Conservation (phyloP, 2,113 vertebrate species). For the Cryptomyrus ogoouensis region DNA sequence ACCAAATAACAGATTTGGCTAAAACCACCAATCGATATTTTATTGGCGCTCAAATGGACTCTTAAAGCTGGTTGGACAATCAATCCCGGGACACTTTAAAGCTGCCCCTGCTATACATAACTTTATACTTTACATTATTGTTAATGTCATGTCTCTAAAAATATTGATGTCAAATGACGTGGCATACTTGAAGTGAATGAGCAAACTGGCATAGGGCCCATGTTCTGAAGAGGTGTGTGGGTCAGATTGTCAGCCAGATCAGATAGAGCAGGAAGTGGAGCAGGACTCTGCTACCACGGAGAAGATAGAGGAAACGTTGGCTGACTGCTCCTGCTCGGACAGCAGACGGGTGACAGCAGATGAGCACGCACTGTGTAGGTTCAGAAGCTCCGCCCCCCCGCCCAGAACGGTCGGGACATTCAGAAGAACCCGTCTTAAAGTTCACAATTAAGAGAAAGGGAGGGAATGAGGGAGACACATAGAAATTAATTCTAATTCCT, state of each 20-base stretch:
- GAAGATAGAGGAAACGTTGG: neutral
- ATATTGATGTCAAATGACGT: neutral
- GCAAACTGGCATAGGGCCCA: neutral
- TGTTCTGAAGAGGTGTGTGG: neutral
- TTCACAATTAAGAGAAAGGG: slow-evolving; percentile 34
- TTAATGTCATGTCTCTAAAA: neutral
- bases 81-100: neutral
- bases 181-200: neutral
- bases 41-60: neutral
- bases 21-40: neutral
- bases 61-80: neutral
- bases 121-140: neutral
- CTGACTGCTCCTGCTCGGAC: neutral
- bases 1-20: neutral
- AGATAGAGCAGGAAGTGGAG: neutral
- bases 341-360: neutral
- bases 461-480: neutral
- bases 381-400: slow-evolving; percentile 6
- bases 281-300: neutral
- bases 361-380: neutral
- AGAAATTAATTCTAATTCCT: neutral
- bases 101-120: neutral
- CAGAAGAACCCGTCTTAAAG: neutral
- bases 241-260: neutral
- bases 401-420: neutral